These are phyloP conservation scores for Dicrostonyx torquatus DNA, from an alignment of 2,797 vertebrate species.

Conservation along the genomic window DNA sequence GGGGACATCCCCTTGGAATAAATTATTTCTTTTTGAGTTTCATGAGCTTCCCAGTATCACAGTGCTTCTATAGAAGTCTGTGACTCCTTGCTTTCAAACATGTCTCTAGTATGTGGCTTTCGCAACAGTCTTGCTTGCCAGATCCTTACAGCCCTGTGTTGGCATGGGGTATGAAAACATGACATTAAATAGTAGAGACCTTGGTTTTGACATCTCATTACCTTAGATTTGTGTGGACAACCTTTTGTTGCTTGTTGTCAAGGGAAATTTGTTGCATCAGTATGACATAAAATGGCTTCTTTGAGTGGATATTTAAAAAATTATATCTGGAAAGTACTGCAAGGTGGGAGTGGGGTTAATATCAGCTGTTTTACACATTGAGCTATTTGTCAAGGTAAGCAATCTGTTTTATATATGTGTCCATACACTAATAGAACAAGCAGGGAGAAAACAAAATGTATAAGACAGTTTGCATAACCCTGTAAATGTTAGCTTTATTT, in stretches of 20 bases:
- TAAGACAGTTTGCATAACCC: neutral
- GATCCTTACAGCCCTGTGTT: neutral
- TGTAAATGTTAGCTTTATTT: neutral
- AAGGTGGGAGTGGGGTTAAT: neutral
- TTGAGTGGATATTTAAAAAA: conserved; percentile 20
- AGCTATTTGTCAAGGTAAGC: conserved; percentile 47
- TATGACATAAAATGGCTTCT: neutral
- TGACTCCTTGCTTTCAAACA: neutral
- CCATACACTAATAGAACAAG: neutral
- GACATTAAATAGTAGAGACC: neutral
- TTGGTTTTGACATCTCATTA: neutral
- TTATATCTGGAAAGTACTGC: neutral
- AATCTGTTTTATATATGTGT: neutral
- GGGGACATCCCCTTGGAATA: too few species aligned
- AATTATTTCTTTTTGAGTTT: neutral
- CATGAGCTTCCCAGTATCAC: neutral
- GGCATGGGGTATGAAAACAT: accelerated
- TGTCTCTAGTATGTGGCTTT: neutral
- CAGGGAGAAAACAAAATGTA: neutral
- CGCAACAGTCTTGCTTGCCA: too few species aligned
- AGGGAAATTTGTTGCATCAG: conserved; percentile 39
- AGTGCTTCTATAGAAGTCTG: accelerated
- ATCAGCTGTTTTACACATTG: conserved; percentile 48
- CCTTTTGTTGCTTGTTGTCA: conserved; percentile 21
- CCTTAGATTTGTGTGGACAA: conserved; percentile 1